phyloP scores from a whole-genome alignment of 1,140 invertebrate species.

The Philaenus spumarius region DNA sequence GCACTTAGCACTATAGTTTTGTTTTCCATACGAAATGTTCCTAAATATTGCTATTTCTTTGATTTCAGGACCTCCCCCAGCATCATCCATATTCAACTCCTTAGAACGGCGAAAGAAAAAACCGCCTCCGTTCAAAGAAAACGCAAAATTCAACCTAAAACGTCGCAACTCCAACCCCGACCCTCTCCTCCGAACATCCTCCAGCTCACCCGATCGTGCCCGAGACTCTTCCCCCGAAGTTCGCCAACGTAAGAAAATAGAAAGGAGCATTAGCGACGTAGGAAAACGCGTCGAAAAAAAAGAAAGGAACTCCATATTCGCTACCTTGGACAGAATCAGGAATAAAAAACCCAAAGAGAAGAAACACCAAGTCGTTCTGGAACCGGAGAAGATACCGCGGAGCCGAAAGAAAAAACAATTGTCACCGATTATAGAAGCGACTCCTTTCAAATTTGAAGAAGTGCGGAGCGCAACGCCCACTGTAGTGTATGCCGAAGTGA shows the following conservation, averaged over 20 bases:
- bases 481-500: conserved; percentile 8
- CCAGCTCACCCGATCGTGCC: conserved; percentile 45
- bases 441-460: conserved; percentile 34
- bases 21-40: too few species aligned
- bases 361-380: conserved; percentile 37
- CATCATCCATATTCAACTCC: conserved; percentile 15
- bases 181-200: not conserved
- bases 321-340: conserved; percentile 20
- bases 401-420: conserved; percentile 51
- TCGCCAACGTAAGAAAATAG: not conserved
- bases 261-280: conserved; percentile 41
- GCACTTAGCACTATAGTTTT: too few species aligned
- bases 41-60: not conserved
- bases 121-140: not conserved
- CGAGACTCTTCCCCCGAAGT: not conserved
- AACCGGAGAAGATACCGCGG: conserved; percentile 12
- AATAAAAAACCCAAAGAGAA: conserved; percentile 43
- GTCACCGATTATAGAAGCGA: conserved; percentile 68
- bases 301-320: conserved; percentile 17
- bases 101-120: conserved; percentile 10
- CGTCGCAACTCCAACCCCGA: conserved; percentile 13
- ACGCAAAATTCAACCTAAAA: not conserved
- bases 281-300: conserved; percentile 23
- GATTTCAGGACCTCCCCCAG: not conserved
- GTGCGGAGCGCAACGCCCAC: not conserved